Evolutionary conservation across 2,888 invertebrate genomes (phyloP).

Genomic region (Pinctada fucata): DNA sequence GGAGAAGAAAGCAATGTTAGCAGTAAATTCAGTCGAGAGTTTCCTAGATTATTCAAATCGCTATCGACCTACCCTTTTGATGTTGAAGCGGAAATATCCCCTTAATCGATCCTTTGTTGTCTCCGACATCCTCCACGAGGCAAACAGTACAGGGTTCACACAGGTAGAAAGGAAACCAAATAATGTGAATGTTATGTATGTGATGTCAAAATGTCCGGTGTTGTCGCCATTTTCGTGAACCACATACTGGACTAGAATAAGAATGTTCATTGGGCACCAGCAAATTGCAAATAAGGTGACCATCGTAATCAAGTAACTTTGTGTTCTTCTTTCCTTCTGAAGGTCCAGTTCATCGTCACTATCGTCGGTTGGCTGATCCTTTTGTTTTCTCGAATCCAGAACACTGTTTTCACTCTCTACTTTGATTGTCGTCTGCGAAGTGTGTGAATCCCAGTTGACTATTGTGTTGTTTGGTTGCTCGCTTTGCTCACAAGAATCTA

Average conservation of each 20-base stretch:
- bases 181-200: slow-evolving; percentile 84
- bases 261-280: slow-evolving; percentile 83
- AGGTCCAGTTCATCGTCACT: slow-evolving; percentile 72
- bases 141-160: slow-evolving; percentile 83
- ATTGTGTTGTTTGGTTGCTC: slow-evolving; percentile 23
- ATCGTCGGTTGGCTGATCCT: slow-evolving; percentile 55
- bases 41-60: no score
- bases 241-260: slow-evolving; percentile 82
- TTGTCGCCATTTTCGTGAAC: slow-evolving; percentile 85
- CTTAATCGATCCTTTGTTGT: slow-evolving; percentile 69
- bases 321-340: slow-evolving; percentile 82
- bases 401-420: not conserved
- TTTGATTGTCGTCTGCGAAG: slow-evolving; percentile 2
- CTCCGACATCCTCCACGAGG: slow-evolving; percentile 81
- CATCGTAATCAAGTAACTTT: slow-evolving; percentile 84
- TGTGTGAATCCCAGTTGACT: not conserved
- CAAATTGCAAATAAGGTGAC: slow-evolving; percentile 83
- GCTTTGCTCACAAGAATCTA: slow-evolving; percentile 16
- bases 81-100: slow-evolving; percentile 73
- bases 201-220: slow-evolving; percentile 83
- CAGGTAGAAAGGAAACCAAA: slow-evolving; percentile 84
- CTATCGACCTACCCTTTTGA: slow-evolving; percentile 43
- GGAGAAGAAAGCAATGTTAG: no score
- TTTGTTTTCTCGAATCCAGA: slow-evolving; percentile 26
- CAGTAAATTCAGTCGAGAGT: no score